These are phyloP conservation scores for Eolophus roseicapilla DNA, from an alignment of 2,113 vertebrate species.

Conservation along the genomic window DNA sequence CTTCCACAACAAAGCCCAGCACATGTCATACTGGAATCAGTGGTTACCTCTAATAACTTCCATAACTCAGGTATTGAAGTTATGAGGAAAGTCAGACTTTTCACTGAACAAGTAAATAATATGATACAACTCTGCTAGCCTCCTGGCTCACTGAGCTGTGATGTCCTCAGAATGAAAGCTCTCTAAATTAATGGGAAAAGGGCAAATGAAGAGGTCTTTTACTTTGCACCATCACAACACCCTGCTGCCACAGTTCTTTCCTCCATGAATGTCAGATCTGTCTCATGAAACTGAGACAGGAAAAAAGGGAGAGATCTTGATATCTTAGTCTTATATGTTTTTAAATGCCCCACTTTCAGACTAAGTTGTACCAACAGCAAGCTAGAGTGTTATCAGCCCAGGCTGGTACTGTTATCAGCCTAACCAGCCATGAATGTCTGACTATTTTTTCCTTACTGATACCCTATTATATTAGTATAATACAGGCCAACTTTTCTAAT, in stretches of 20 bases:
- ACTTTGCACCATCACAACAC: neutral
- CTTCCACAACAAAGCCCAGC: neutral
- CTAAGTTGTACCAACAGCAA: conserved; percentile 7
- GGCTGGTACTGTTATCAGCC: conserved; percentile 10
- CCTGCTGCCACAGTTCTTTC: accelerated
- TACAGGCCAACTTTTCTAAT: conserved; percentile 49
- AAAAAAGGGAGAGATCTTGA: neutral
- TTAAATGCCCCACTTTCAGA: neutral
- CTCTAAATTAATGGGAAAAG: neutral
- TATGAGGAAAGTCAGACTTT: neutral
- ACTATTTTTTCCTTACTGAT: conserved; percentile 41
- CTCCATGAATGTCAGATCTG: neutral
- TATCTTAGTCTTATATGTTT: neutral
- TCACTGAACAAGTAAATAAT: neutral
- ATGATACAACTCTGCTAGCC: neutral
- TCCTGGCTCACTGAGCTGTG: neutral
- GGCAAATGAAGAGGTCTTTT: neutral
- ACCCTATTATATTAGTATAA: conserved; percentile 26
- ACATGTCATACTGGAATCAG: neutral
- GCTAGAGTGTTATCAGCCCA: conserved; percentile 29
- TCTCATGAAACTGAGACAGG: neutral
- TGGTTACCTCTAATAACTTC: neutral
- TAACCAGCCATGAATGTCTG: neutral
- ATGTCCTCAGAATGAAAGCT: neutral
- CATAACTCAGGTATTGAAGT: neutral